These are phyloP conservation scores for Octonoba sinensis DNA, from an alignment of 2,888 invertebrate genomes.

Conservation along the genomic window DNA sequence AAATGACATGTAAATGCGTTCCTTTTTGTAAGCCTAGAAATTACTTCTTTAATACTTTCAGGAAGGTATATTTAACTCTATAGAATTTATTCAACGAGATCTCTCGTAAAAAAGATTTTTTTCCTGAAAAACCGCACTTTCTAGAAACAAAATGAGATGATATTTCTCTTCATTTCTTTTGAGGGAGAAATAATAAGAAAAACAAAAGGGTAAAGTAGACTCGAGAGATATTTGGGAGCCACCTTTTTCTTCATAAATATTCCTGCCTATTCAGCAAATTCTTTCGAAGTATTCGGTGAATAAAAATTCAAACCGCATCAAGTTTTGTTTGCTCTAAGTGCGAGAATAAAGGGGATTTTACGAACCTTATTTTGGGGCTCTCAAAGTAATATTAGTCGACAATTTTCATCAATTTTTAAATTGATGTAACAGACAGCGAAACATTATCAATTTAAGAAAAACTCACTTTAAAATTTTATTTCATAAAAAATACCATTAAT, in stretches of 20 bases:
- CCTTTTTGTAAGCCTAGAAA: too few species aligned
- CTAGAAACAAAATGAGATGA: not conserved
- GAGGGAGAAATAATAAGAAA: constrained; percentile 10
- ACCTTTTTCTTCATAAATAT: constrained; percentile 48
- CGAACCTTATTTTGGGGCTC: not conserved
- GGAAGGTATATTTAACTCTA: too few species aligned
- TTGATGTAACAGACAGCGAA: too few species aligned
- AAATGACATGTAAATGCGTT: too few species aligned
- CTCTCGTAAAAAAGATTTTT: too few species aligned
- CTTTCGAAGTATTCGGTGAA: constrained; percentile 12
- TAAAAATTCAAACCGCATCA: constrained; percentile 44
- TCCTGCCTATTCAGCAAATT: constrained; percentile 37
- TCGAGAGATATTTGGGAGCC: constrained; percentile 22
- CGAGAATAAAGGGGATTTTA: not conserved
- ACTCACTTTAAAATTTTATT: too few species aligned
- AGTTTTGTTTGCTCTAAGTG: constrained; percentile 28
- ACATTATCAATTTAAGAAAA: too few species aligned
- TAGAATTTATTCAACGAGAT: too few species aligned
- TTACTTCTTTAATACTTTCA: too few species aligned
- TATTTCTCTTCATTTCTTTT: constrained; percentile 40
- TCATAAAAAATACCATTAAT: too few species aligned
- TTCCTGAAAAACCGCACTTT: too few species aligned
- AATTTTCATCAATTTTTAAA: too few species aligned
- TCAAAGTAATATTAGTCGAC: not conserved
- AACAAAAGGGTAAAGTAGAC: constrained; percentile 9